Base-by-base conservation (phyloP, 1,140 invertebrate genomes). In the Tetramorium parvispinum region DNA sequence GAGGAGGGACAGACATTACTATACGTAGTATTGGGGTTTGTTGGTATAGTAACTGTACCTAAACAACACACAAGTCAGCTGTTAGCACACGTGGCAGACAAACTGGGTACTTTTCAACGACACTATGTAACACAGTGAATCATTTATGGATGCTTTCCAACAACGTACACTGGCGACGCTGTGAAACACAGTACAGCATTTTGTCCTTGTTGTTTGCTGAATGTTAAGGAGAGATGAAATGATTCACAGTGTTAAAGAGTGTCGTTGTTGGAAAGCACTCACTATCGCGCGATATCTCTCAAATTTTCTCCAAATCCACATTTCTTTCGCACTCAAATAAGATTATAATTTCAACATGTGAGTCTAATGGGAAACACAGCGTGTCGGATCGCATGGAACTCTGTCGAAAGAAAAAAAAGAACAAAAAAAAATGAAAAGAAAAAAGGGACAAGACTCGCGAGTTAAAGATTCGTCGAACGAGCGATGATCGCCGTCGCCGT, bases 1-100 rank as follows among this genome's bases (percentile, higher is more conserved):
- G 90, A 89, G 94, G 92, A 91, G 94, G 94, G 89, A 93, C 86
- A 93, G 94, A 94, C 94, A 94, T 94, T 91, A 94, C 93, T 94
- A 91, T 37, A 61, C n/a, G 68, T 87, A 75, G 53, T 89, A 16
- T 81, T 83, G 40, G 24, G 24, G 61, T 73, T 55, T 81, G 78
- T 78, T 16, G 11, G 51, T 77, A 46, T 71, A 85, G n/a, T 43
- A 87, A 66, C 13, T 70, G 27, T 21, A 85, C 40, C 63, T 55
- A 55, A 27, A 65, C n/a, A 40, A 73, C 53, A 59, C 27, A 51
- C 40, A 68, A 24, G 3, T 11, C 3, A 53, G 0, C n/a, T 10
- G 8, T 71, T 49, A 63, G 1, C n/a, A 59, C 13, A 21, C 71
- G 11, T 18, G 8, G 18, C 10, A 13, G 27, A 27, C 2, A 87